These are phyloP conservation scores for Drosophila orena DNA, from an alignment of 1,140 invertebrate species.

Conservation along the genomic window DNA sequence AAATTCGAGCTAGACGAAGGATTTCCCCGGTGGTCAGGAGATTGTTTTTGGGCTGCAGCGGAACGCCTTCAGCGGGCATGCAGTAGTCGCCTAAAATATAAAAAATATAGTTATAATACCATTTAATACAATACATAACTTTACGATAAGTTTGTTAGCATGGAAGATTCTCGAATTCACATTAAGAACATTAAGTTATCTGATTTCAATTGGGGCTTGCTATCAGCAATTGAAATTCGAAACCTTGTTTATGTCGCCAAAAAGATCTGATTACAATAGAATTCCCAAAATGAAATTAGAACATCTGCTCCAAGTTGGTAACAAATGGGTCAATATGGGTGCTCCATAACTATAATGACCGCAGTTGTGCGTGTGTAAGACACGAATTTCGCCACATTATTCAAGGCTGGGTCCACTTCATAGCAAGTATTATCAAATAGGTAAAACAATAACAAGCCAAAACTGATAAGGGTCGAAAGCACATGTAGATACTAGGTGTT, in stretches of 20 bases:
- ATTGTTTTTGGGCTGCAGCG: constrained; percentile 90
- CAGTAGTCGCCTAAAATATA: constrained; percentile 93
- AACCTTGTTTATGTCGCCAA: neutral
- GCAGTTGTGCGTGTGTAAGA: constrained; percentile 15
- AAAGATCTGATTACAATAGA: neutral
- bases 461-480: constrained; percentile 34
- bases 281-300: constrained; percentile 24
- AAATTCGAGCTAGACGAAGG: constrained; percentile 91
- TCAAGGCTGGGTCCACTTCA: constrained; percentile 35
- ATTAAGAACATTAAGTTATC: constrained; percentile 1
- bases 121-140: neutral
- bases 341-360: constrained; percentile 3
- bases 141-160: neutral
- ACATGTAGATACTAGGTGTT: constrained; percentile 3
- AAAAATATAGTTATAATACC: too few relatives aligned
- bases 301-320: constrained; percentile 12
- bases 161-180: constrained; percentile 10
- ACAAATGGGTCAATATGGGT: neutral
- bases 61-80: constrained; percentile 98
- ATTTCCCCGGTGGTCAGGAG: constrained; percentile 95
- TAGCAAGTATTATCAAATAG: constrained; percentile 7
- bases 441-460: constrained; percentile 4
- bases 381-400: constrained; percentile 63
- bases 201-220: constrained; percentile 1
- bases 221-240: constrained; percentile 14